These are phyloP conservation scores for Conus ventricosus DNA, from an alignment of 1,140 invertebrate species.

Conservation along the genomic window DNA sequence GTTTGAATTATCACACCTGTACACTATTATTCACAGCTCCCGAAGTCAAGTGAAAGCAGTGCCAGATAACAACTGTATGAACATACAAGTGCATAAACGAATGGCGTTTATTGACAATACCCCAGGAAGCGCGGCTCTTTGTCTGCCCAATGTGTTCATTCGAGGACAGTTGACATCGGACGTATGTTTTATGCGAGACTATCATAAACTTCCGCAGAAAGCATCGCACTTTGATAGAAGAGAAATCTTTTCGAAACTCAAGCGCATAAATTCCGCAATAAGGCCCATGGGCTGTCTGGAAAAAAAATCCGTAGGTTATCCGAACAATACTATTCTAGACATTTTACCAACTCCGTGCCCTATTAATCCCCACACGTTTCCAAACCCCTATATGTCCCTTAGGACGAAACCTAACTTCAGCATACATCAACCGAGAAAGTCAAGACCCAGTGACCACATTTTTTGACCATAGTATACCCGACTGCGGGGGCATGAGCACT, in stretches of 20 bases:
- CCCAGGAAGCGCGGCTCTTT: neutral
- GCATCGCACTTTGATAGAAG: neutral
- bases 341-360: neutral
- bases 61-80: too few species aligned
- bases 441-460: neutral
- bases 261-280: neutral
- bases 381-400: neutral
- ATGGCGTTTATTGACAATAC: neutral
- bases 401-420: neutral
- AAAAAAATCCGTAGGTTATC: neutral
- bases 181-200: neutral
- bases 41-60: too few species aligned
- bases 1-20: too few species aligned
- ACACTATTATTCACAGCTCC: too few species aligned
- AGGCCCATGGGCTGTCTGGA: neutral
- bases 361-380: neutral
- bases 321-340: neutral
- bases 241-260: neutral
- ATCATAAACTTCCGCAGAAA: neutral
- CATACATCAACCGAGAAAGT: neutral
- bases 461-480: neutral
- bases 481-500: neutral
- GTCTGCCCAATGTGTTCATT: neutral
- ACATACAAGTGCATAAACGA: too few species aligned
- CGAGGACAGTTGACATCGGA: neutral